Conservation (phyloP, 2,797 vertebrate species). For the Cirrhinus molitorella region DNA sequence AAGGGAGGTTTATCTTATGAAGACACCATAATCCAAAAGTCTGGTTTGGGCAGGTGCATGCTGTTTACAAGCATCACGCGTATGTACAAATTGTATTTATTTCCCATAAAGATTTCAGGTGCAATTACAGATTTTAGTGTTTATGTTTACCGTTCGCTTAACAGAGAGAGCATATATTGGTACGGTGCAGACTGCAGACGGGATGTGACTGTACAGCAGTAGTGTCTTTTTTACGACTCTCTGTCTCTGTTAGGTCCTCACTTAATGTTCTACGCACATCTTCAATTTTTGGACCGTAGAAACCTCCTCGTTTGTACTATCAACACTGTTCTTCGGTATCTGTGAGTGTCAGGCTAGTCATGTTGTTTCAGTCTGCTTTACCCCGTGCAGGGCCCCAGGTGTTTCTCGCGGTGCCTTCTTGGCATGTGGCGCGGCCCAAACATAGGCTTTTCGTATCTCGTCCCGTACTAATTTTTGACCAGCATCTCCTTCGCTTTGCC, state of each 20-base stretch:
- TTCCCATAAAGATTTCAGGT: constrained; percentile 62
- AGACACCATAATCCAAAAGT: constrained; percentile 45
- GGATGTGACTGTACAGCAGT: constrained; percentile 35
- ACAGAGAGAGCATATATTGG: constrained; percentile 41
- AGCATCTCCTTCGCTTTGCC: constrained; percentile 46
- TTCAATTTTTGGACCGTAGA: constrained; percentile 13
- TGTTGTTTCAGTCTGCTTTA: constrained; percentile 70
- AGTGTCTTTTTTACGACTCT: neutral
- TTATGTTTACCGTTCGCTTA: constrained; percentile 39
- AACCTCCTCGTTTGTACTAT: constrained; percentile 29
- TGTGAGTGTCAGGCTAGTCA: constrained; percentile 59
- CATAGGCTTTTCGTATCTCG: constrained; percentile 29
- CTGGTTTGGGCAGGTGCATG: constrained; percentile 47
- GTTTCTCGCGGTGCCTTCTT: constrained; percentile 66
- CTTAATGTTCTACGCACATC: constrained; percentile 32
- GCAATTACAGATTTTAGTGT: constrained; percentile 54
- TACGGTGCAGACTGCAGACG: constrained; percentile 13
- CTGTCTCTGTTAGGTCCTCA: constrained; percentile 28
- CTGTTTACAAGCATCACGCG: constrained; percentile 55
- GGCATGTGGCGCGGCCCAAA: constrained; percentile 56
- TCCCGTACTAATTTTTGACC: constrained; percentile 47
- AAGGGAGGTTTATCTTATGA: constrained; percentile 46
- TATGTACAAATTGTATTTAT: constrained; percentile 57
- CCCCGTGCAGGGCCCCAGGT: constrained; percentile 66
- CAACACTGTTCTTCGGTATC: constrained; percentile 23